A percentile compares a stretch with the other conserved stretches of the same genome.
These are phyloP conservation scores for Drosophila gaucha DNA, from an alignment of 2,888 invertebrate genomes.

Conservation along the genomic window DNA sequence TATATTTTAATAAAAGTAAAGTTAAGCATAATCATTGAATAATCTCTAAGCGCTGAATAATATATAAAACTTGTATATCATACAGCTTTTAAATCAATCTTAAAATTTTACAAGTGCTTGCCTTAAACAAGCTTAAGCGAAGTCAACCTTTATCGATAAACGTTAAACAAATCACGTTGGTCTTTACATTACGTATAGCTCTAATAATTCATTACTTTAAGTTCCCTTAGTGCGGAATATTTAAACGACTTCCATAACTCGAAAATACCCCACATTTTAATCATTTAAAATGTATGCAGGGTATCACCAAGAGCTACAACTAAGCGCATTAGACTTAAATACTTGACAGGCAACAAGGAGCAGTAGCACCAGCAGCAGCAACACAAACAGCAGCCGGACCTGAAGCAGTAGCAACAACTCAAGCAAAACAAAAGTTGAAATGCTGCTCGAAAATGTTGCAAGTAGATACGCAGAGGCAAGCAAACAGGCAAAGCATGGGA, in stretches of 20 bases:
- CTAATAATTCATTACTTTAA: too few species aligned
- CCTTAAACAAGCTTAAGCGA: too few species aligned
- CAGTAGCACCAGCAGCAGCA: conserved; percentile 7
- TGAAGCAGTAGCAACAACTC: conserved; percentile 9
- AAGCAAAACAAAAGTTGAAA: conserved; percentile 50
- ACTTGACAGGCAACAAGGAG: conserved; percentile 46
- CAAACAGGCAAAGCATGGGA: neutral
- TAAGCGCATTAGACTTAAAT: conserved; percentile 73
- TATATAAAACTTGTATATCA: too few species aligned
- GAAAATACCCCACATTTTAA: neutral
- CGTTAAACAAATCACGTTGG: neutral
- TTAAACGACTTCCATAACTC: neutral
- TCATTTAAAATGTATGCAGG: neutral
- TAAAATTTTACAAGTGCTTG: too few species aligned
- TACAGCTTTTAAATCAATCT: too few species aligned
- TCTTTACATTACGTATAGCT: neutral
- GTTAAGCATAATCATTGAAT: neutral
- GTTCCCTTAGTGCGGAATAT: too few species aligned
- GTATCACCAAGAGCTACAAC: conserved; percentile 32
- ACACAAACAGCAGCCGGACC: neutral
- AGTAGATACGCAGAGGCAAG: conserved; percentile 14
- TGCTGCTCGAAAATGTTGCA: conserved; percentile 47
- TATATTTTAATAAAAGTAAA: too few species aligned
- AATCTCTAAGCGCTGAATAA: neutral
- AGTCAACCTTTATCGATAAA: neutral